Evolutionary conservation across 2,113 vertebrate species (phyloP).

Genomic region (Mesembrinibis cayennensis): DNA sequence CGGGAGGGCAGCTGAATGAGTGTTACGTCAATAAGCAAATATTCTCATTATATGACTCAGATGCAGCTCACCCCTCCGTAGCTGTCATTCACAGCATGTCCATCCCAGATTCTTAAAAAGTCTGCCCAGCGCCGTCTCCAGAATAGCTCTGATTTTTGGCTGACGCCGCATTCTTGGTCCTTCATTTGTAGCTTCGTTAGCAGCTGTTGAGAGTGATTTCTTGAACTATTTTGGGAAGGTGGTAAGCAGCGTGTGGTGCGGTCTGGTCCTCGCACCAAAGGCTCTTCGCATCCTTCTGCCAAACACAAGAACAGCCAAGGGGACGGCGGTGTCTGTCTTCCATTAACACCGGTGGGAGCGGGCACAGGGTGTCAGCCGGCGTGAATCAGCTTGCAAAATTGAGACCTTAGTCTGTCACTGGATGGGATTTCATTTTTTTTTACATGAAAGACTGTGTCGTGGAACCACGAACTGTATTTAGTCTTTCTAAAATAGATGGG

Average conservation of each 20-base stretch:
- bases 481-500: not conserved
- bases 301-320: not conserved
- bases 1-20: accelerated
- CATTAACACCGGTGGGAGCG: accelerated
- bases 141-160: not conserved
- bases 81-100: accelerated
- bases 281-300: not conserved
- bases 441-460: not conserved
- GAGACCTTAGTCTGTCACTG: not conserved
- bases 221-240: not conserved
- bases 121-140: accelerated
- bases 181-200: not conserved
- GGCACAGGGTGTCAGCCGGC: accelerated
- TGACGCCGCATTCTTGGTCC: accelerated
- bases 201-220: not conserved
- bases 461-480: not conserved
- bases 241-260: not conserved
- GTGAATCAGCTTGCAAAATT: not conserved
- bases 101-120: not conserved
- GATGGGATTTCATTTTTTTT: not conserved
- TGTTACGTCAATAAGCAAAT: not conserved
- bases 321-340: not conserved
- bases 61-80: accelerated
- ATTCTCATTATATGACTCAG: not conserved
- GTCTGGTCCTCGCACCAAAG: not conserved